These are phyloP conservation scores for Agapornis roseicollis DNA, from an alignment of 2,113 vertebrate genomes.

Conservation along the genomic window DNA sequence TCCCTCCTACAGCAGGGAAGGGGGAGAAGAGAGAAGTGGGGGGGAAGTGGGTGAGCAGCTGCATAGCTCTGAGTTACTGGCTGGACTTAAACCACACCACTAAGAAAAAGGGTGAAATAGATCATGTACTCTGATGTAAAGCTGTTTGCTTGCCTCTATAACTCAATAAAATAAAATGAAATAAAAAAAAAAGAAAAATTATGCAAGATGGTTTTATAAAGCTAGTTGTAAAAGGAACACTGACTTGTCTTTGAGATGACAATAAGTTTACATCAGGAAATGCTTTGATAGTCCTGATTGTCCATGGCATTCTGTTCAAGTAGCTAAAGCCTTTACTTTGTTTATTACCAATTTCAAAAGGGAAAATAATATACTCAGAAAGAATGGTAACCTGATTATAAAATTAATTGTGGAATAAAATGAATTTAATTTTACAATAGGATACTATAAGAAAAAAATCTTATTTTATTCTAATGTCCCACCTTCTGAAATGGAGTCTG, in stretches of 20 bases:
- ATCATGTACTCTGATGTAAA: background rate
- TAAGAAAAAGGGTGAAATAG: background rate
- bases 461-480: background rate
- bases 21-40: background rate
- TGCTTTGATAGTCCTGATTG: background rate
- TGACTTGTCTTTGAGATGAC: background rate
- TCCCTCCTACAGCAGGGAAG: background rate
- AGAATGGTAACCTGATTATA: background rate
- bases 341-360: background rate
- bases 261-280: background rate
- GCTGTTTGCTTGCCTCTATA: background rate
- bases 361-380: background rate
- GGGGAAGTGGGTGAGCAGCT: background rate
- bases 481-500: background rate
- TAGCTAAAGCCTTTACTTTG: background rate
- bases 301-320: background rate
- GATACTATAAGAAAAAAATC: background rate
- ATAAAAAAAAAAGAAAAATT: background rate
- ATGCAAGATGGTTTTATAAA: background rate
- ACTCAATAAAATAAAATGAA: background rate
- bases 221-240: background rate
- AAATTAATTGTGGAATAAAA: background rate
- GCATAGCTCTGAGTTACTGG: background rate
- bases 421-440: background rate
- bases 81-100: background rate